Percentiles rank a stretch among this genome's conserved stretches.
These are phyloP conservation scores for Oreochromis niloticus DNA, from an alignment of 2,113 vertebrate genomes.

Conservation along the genomic window DNA sequence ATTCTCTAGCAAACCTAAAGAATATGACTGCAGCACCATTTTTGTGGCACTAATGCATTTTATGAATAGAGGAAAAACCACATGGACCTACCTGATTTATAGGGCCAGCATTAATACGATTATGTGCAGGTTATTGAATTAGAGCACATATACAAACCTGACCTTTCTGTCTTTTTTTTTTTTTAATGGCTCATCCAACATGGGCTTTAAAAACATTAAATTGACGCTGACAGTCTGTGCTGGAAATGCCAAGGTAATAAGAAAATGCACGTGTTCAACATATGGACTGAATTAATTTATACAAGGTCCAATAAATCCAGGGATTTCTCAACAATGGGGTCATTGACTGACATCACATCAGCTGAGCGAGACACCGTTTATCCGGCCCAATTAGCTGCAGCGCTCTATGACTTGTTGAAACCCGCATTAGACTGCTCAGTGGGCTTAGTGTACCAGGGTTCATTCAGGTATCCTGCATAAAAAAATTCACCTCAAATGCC, in stretches of 20 bases:
- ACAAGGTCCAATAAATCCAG: conserved; percentile 27
- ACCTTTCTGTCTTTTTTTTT: background rate
- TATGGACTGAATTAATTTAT: conserved; percentile 35
- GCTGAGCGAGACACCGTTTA: conserved; percentile 36
- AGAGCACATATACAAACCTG: background rate
- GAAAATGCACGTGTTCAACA: conserved; percentile 17
- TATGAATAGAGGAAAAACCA: background rate
- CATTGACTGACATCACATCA: conserved; percentile 41
- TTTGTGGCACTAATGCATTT: background rate
- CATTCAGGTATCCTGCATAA: conserved; percentile 4
- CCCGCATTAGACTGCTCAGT: conserved; percentile 33
- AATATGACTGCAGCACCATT: background rate
- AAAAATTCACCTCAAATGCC: conserved; percentile 30
- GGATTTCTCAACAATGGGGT: conserved; percentile 50
- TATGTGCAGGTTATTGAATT: background rate
- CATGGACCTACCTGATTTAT: background rate
- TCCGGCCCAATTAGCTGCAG: conserved; percentile 32
- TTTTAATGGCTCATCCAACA: background rate
- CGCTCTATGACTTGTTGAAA: conserved; percentile 54
- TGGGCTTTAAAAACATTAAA: background rate
- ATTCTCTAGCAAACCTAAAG: background rate
- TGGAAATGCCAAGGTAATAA: background rate
- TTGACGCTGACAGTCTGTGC: background rate
- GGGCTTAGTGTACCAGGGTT: conserved; percentile 31
- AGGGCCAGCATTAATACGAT: background rate